Conservation (phyloP, 2,113 vertebrate species). For the Chionomys nivalis region DNA sequence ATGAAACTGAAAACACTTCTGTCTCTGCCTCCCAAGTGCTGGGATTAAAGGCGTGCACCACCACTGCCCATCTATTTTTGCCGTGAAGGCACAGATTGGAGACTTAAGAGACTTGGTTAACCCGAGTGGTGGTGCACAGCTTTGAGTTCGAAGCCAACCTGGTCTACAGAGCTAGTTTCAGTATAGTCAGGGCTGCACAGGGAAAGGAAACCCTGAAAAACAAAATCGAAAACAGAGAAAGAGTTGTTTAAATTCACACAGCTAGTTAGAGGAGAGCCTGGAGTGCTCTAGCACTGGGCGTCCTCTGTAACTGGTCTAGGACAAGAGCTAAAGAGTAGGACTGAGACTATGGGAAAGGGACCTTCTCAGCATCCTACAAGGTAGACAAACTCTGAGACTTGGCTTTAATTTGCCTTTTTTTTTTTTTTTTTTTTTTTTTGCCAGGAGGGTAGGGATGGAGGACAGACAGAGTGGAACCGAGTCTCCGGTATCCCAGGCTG, state of each 20-base stretch:
- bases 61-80: background rate
- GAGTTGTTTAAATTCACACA: background rate
- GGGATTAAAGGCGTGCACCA: background rate
- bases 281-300: background rate
- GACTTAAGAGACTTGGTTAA: conserved; percentile 50
- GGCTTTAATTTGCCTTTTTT: background rate
- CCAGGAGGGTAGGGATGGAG: background rate
- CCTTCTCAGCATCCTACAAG: conserved; percentile 41
- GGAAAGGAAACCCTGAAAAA: background rate
- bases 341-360: background rate
- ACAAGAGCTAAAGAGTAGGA: conserved; percentile 1
- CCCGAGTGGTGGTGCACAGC: background rate
- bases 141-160: background rate
- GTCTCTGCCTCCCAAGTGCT: background rate
- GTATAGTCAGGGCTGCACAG: background rate
- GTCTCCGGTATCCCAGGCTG: background rate
- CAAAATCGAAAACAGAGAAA: background rate
- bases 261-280: conserved; percentile 20
- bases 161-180: background rate
- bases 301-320: background rate
- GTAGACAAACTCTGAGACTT: background rate
- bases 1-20: background rate
- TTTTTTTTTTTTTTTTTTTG: background rate
- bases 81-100: conserved; percentile 36
- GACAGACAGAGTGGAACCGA: background rate